Conservation (phyloP, 2,888 invertebrate genomes). For the Drosophila meridiana region DNA sequence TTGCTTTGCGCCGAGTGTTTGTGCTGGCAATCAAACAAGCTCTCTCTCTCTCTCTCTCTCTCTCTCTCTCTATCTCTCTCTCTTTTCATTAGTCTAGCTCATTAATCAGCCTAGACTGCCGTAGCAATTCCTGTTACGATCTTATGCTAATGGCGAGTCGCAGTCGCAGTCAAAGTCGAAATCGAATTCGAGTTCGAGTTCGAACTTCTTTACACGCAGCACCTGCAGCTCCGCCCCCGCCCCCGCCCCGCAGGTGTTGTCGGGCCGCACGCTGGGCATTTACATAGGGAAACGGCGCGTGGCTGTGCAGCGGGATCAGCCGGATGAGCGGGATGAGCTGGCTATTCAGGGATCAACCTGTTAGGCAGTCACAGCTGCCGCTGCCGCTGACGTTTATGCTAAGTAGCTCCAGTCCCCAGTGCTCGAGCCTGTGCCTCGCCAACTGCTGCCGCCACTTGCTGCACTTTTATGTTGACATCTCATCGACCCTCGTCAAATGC, state of each 20-base stretch:
- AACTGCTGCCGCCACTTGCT: conserved; percentile 16
- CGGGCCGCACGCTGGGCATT: conserved; percentile 34
- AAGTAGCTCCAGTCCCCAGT: conserved; percentile 19
- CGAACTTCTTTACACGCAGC: background rate
- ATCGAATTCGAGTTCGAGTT: background rate
- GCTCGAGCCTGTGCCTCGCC: background rate
- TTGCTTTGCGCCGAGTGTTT: conserved; percentile 53
- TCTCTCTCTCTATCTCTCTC: background rate
- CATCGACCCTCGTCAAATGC: conserved; percentile 73
- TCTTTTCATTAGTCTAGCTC: background rate
- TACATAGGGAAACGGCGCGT: conserved; percentile 65
- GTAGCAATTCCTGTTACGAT: background rate
- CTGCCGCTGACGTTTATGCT: conserved; percentile 15
- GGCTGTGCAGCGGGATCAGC: conserved; percentile 16
- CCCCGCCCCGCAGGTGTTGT: conserved; percentile 33
- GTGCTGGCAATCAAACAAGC: conserved; percentile 66
- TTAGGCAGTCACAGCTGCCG: conserved; percentile 14
- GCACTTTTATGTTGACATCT: conserved; percentile 59
- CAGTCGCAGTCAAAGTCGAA: background rate
- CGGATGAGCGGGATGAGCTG: conserved; percentile 3
- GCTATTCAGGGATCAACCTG: conserved; percentile 43
- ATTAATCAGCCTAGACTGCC: conserved; percentile 4
- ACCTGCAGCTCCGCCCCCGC: conserved; percentile 32
- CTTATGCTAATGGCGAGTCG: conserved; percentile 4
- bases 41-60: background rate